Evolutionary conservation across 2,888 invertebrate species (phyloP), one percentile per base, ranked within the genome.

Genomic region (Listrodromus nycthemerus): DNA sequence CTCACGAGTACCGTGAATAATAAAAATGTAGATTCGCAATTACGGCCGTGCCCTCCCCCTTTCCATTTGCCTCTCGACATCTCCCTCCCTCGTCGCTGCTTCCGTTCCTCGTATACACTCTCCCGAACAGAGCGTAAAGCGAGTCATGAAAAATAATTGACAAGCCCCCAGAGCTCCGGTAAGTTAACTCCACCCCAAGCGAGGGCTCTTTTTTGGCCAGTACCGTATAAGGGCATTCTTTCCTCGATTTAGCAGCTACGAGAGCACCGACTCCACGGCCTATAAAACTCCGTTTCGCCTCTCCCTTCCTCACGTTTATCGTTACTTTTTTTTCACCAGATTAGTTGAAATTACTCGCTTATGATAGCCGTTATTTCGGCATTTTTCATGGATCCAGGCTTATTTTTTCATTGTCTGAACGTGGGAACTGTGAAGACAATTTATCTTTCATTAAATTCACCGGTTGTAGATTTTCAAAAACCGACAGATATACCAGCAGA

Each of bases 11-110:
- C 79, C 37, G 69, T 78, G 75, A 71, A 81, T 84, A 86, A 85
- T 84, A 86, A 85, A 86, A 87, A 89, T 86, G 84, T 86, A 87
- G 85, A 86, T 86, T 85, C 75, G 70, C 86, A 83, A 87, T 85
- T 87, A 83, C 80, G 80, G 66, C 50, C 19, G 33, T 37, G 21
- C 55, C 21, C 55, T 13, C 48, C n/a, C 58, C 5, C 66, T 67
- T 13, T 27, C 33, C 37, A 27, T 61, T n/a, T 61, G n/a, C 19
- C 19, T 65, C 37, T 65, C 65, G 21, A 45, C 71, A 19, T 13
- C 37, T 13, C 41, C 37, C 21, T 37, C 24, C 41, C 66, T 73
- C 74, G 74, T 83, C 65, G 74, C 63, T 45, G 67, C 33, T 82
- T 73, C 74, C 58, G 21, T 63, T 61, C 55, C 67, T 69, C 69